Percentiles rank a stretch among this genome's conserved stretches.
Conservation (phyloP, 92 coral and sea anemone genomes). For the Micromussa lordhowensis region DNA sequence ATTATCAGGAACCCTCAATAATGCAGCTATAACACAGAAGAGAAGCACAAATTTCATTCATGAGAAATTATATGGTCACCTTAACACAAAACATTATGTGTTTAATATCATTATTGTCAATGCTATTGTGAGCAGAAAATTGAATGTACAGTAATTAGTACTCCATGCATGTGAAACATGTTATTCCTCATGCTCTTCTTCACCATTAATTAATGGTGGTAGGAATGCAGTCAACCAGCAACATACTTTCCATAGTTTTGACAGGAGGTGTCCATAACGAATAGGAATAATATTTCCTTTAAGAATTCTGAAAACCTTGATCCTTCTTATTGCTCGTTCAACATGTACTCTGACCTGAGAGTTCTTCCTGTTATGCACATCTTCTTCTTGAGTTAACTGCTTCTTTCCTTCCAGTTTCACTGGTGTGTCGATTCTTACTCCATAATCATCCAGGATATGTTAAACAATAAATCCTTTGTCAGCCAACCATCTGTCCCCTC, state of each 20-base stretch:
- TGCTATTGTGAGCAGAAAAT: not conserved
- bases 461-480: conserved; percentile 71
- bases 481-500: conserved; percentile 67
- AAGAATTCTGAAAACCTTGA: conserved; percentile 14
- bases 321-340: conserved; percentile 18
- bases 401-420: conserved; percentile 52
- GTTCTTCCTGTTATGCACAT: conserved; percentile 52
- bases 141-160: not conserved
- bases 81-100: no score
- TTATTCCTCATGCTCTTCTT: conserved; percentile 4
- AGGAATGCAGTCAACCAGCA: conserved; percentile 64
- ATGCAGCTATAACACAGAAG: no score
- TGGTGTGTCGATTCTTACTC: conserved; percentile 68
- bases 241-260: conserved; percentile 61
- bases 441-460: conserved; percentile 68
- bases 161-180: not conserved
- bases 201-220: conserved; percentile 52
- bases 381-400: conserved; percentile 55
- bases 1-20: no score
- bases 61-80: no score
- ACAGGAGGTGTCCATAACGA: conserved; percentile 48
- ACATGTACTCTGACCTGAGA: conserved; percentile 65
- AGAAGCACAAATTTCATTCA: no score
- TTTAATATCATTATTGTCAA: no score
- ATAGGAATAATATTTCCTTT: conserved; percentile 54